phyloP scores from a whole-genome alignment of 2,113 vertebrate species.

The Sinocyclocheilus anophthalmus region DNA sequence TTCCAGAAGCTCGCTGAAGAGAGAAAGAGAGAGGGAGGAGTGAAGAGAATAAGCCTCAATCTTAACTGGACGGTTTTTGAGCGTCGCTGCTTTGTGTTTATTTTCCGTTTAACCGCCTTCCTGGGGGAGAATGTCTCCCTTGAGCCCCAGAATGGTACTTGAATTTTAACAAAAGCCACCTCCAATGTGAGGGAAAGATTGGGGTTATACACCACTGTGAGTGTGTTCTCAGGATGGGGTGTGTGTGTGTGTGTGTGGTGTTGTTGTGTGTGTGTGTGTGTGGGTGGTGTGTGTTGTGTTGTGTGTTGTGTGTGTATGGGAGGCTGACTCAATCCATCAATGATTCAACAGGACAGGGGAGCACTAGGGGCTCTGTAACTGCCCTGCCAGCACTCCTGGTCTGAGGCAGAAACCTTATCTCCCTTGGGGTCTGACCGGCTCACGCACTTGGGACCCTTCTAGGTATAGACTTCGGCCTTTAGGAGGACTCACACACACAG shows the following conservation, averaged over 20 bases:
- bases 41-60: constrained; percentile 18
- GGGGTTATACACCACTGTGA: constrained; percentile 24
- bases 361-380: constrained; percentile 60
- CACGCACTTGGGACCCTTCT: constrained; percentile 41
- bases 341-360: constrained; percentile 62
- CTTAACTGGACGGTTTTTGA: constrained; percentile 23
- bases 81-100: constrained; percentile 31
- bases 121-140: constrained; percentile 32
- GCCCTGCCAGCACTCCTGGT: constrained; percentile 56
- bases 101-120: constrained; percentile 21
- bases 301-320: constrained; percentile 30
- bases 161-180: constrained; percentile 50
- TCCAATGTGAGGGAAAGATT: constrained; percentile 22
- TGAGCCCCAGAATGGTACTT: constrained; percentile 27
- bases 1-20: constrained; percentile 49
- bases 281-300: constrained; percentile 35
- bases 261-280: constrained; percentile 26
- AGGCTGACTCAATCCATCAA: constrained; percentile 66
- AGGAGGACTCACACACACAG: constrained; percentile 31
- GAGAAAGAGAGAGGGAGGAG: constrained; percentile 13
- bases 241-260: constrained; percentile 23
- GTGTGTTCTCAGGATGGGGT: constrained; percentile 18
- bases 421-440: constrained; percentile 45
- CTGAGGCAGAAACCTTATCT: constrained; percentile 64
- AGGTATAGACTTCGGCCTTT: constrained; percentile 49